Evolutionary conservation across 1,140 invertebrate species (phyloP).

Genomic region (Drosophila chauvacae): DNA sequence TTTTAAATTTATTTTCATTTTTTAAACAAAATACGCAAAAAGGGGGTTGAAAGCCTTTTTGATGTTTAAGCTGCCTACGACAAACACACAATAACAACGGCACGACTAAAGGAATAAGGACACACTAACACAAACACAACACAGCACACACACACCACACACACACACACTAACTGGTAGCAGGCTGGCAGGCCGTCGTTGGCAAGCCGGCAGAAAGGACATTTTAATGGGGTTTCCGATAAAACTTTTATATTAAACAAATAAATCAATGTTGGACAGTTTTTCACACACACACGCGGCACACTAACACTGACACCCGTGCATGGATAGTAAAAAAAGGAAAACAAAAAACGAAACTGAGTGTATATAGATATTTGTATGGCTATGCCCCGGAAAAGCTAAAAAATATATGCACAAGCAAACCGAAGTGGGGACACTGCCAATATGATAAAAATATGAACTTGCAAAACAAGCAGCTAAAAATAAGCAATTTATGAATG

Average conservation of each 20-base stretch:
- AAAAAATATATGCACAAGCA: conserved; percentile 77
- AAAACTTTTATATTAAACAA: conserved; percentile 84
- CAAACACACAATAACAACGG: conserved; percentile 67
- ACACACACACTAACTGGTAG: conserved; percentile 37
- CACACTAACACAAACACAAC: conserved; percentile 41
- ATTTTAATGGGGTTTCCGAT: conserved; percentile 84
- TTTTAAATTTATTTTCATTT: conserved; percentile 83
- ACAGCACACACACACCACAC: not conserved
- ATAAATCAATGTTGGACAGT: conserved; percentile 83
- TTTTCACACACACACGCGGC: conserved; percentile 62
- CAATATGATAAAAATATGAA: conserved; percentile 84
- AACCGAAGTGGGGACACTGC: conserved; percentile 62
- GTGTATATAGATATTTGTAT: conserved; percentile 73
- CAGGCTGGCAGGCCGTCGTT: conserved; percentile 48
- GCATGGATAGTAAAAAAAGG: conserved; percentile 68
- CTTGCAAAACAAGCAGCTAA: conserved; percentile 72
- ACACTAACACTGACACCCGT: conserved; percentile 49
- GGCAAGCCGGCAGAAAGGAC: conserved; percentile 82
- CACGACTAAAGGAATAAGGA: conserved; percentile 26
- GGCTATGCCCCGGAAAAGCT: conserved; percentile 75
- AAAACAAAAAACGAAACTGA: conserved; percentile 52
- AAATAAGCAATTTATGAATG: conserved; percentile 40
- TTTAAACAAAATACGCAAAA: conserved; percentile 76
- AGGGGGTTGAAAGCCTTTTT: conserved; percentile 75
- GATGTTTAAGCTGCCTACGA: conserved; percentile 81